Conservation (phyloP, 2,113 vertebrate species). For the Ochotona curzoniae region DNA sequence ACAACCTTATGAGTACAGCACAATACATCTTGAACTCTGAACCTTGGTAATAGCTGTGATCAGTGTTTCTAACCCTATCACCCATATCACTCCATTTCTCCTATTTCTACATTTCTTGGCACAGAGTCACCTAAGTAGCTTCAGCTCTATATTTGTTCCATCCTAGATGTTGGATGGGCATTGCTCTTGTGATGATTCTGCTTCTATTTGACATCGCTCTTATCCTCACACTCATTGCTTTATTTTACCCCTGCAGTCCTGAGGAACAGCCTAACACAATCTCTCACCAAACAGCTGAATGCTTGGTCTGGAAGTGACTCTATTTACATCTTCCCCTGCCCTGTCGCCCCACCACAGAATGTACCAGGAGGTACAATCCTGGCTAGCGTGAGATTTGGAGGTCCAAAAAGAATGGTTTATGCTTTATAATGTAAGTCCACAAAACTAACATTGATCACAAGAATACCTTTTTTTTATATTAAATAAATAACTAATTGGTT, state of each 20-base stretch:
- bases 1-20: neutral
- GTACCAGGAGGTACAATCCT: neutral
- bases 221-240: neutral
- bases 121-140: neutral
- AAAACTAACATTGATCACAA: neutral
- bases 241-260: neutral
- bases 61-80: neutral
- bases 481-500: neutral
- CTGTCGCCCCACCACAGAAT: neutral
- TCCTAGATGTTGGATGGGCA: neutral
- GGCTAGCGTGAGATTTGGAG: neutral
- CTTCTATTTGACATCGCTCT: neutral
- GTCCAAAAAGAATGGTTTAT: conserved; percentile 10
- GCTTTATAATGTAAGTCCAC: neutral
- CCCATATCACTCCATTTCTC: neutral
- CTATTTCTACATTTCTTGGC: neutral
- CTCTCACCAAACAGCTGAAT: neutral
- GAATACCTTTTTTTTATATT: neutral
- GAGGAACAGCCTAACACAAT: neutral
- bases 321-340: neutral
- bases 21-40: neutral
- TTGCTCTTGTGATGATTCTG: neutral
- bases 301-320: neutral
- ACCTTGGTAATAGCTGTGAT: neutral
- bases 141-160: neutral